phyloP scores from a whole-genome alignment of 2,113 vertebrate genomes.

The Gallinago media region DNA sequence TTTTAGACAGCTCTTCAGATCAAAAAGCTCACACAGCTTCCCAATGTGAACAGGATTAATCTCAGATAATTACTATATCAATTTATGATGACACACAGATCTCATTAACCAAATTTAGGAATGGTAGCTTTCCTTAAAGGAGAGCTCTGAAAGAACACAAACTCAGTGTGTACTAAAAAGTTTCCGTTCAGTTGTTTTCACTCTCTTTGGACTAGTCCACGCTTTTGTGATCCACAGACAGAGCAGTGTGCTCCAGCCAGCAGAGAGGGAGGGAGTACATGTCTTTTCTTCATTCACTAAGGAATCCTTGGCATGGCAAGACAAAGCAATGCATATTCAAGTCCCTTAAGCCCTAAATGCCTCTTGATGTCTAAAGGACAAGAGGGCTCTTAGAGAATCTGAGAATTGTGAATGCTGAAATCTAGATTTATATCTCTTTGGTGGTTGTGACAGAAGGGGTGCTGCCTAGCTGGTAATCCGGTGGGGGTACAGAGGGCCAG shows the following conservation, averaged over 20 bases:
- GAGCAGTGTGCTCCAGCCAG: neutral
- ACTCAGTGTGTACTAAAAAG: neutral
- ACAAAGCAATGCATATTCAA: conserved; percentile 32
- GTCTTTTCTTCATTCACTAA: conserved; percentile 44
- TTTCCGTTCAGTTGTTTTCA: conserved; percentile 9
- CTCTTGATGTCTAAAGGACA: conserved; percentile 35
- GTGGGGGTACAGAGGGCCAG: neutral
- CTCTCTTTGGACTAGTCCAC: neutral
- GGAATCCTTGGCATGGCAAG: conserved; percentile 26
- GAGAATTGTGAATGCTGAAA: conserved; percentile 18
- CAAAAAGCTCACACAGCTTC: conserved; percentile 74
- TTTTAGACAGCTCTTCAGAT: conserved; percentile 71
- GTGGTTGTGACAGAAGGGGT: neutral
- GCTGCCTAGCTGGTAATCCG: neutral
- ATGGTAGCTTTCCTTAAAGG: neutral
- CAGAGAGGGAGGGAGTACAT: neutral
- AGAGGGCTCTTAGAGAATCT: conserved; percentile 21
- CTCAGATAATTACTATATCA: conserved; percentile 73
- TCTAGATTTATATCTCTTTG: conserved; percentile 16
- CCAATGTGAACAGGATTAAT: conserved; percentile 70
- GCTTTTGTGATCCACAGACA: neutral
- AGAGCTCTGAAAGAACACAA: conserved; percentile 18
- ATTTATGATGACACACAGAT: conserved; percentile 66
- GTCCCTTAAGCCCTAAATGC: conserved; percentile 5
- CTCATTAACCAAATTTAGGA: conserved; percentile 71